Conservation (phyloP, 92 coral and sea anemone species). For the Montipora capitata region DNA sequence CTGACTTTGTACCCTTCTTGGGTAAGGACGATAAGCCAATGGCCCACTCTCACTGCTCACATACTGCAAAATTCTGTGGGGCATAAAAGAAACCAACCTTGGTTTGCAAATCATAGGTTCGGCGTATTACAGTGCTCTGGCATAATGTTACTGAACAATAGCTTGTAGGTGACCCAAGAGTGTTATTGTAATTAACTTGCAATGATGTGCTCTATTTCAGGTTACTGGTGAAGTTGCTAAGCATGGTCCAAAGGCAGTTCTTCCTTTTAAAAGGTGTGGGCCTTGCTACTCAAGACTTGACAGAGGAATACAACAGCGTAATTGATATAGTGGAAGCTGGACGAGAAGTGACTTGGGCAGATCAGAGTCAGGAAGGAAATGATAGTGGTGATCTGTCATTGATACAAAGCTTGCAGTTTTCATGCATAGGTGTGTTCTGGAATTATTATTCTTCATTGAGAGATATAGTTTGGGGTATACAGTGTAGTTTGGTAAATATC, state of each 20-base stretch:
- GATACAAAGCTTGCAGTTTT: constrained; percentile 29
- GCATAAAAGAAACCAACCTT: no score
- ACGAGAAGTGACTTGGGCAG: constrained; percentile 96
- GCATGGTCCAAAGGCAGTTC: constrained; percentile 83
- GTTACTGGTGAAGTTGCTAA: constrained; percentile 74
- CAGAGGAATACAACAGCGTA: constrained; percentile 76
- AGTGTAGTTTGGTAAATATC: no score
- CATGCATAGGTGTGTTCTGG: constrained; percentile 31
- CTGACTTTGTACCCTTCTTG: no score
- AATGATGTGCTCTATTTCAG: constrained; percentile 32
- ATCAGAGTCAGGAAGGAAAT: constrained; percentile 73
- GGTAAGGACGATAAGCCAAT: no score
- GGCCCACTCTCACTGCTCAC: no score
- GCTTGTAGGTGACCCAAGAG: no score
- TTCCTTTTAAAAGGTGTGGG: constrained; percentile 89
- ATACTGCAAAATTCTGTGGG: no score
- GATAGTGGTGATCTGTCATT: constrained; percentile 46
- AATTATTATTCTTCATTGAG: background rate
- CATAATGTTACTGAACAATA: no score
- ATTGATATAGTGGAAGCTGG: constrained; percentile 79
- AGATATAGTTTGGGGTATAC: background rate
- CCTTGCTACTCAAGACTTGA: constrained; percentile 83
- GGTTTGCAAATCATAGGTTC: no score
- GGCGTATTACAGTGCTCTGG: no score
- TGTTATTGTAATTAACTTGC: no score